Conservation (phyloP, 2,888 invertebrate species). For the Callimorpha dominula region DNA sequence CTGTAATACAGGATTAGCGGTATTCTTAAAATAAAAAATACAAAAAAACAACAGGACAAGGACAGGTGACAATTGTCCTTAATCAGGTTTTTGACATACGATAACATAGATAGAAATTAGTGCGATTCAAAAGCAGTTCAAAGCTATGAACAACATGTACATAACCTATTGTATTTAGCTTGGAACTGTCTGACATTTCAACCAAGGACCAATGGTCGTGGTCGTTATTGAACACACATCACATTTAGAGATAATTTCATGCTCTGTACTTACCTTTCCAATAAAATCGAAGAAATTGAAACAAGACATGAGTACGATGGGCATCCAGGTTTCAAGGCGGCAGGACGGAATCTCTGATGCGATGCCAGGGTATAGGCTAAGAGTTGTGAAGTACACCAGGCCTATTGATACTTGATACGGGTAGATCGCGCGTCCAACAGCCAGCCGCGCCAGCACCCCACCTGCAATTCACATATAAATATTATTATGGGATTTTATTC, state of each 20-base stretch:
- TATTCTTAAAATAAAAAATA: background rate
- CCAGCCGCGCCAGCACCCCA: slow-evolving; percentile 90
- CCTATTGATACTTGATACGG: slow-evolving; percentile 97
- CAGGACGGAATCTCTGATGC: slow-evolving; percentile 96
- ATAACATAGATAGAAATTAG: too few species aligned
- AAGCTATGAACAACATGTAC: too few species aligned
- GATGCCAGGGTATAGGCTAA: slow-evolving; percentile 96
- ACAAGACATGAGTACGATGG: slow-evolving; percentile 95
- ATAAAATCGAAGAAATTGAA: slow-evolving; percentile 95
- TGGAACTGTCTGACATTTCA: too few species aligned
- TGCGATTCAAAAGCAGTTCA: too few species aligned
- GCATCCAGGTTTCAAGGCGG: slow-evolving; percentile 95
- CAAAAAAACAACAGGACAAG: background rate
- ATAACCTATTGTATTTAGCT: too few species aligned
- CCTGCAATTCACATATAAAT: slow-evolving; percentile 74
- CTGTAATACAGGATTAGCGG: background rate
- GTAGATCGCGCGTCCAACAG: slow-evolving; percentile 94
- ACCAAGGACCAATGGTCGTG: too few species aligned
- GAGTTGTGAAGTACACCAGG: slow-evolving; percentile 95
- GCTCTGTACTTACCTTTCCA: slow-evolving; percentile 88
- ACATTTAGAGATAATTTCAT: too few species aligned
- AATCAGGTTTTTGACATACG: too few species aligned
- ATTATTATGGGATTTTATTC: background rate
- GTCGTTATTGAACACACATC: too few species aligned
- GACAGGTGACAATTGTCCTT: too few species aligned